Evolutionary conservation across 2,888 invertebrate species (phyloP), one percentile per base, ranked within the genome.

Genomic region (Xanthia togata): DNA sequence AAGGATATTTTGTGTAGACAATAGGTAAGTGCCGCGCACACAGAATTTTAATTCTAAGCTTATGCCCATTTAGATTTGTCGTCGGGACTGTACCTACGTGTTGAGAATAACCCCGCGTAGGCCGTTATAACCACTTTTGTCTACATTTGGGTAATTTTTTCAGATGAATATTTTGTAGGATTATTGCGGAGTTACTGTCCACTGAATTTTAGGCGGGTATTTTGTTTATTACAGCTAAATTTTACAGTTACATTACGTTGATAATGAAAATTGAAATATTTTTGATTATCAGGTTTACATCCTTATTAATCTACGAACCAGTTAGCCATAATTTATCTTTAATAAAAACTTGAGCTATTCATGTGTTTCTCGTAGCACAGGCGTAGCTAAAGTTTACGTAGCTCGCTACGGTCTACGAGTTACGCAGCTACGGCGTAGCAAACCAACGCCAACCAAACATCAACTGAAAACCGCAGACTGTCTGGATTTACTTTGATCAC

Each of bases 1-100:
- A 92, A 93, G 93, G 93, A 93, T 94, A 94, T 95, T 95, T 94
- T 94, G 93, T 93, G 93, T 92, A 94, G 94, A 95, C 95, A 95
- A 95, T 94, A 94, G 93, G 93, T 94, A 93, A 93, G 94, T 91
- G 92, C 89, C 88, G 89, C 92, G 94, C 93, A 92, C 92, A 91
- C 93, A 88, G 95, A 96, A 95, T 96, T 95, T 95, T 94, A 95
- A 95, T 95, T 93, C 92, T 90, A 92, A 93, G 90, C 91, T 92
- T 92, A 93, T 90, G 91, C 85, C 90, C 92, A 89, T 94, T 94
- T 94, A 93, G 94, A 94, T 95, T 95, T 94, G 92, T 93, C 91
- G 93, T 86, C 89, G 88, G 90, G 89, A 88, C 89, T 90, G 89
- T 89, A 90, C 89, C 82, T 87, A 92, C 90, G 92, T 91, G 91